Conservation (phyloP, 2,113 vertebrate species). For the Ictidomys tridecemlineatus region DNA sequence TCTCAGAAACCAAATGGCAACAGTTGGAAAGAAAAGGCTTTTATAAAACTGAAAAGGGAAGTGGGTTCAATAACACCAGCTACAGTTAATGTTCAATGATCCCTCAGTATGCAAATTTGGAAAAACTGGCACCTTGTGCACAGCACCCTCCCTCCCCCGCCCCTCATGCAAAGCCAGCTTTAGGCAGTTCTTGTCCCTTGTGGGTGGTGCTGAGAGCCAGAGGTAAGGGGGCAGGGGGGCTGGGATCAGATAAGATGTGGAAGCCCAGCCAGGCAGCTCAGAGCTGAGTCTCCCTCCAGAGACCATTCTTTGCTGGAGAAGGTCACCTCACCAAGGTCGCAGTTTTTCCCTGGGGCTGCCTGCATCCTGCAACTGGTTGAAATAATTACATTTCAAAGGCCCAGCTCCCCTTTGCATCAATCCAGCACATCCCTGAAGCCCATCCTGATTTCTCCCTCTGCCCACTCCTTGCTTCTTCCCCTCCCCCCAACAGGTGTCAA, state of each 20-base stretch:
- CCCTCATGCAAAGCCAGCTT: rapidly evolving
- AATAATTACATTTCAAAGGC: neutral
- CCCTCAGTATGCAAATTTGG: neutral
- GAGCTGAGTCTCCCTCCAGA: neutral
- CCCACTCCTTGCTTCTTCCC: neutral
- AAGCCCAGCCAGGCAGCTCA: neutral
- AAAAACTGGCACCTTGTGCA: neutral
- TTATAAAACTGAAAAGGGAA: slow-evolving; percentile 47
- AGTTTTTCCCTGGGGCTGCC: neutral
- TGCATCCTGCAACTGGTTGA: neutral
- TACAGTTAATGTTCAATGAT: neutral
- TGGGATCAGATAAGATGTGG: neutral
- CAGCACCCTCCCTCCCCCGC: rapidly evolving
- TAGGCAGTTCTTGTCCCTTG: neutral
- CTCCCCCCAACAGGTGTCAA: neutral
- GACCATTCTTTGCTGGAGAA: neutral
- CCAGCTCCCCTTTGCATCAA: neutral
- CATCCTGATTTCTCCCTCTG: neutral
- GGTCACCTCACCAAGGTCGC: neutral
- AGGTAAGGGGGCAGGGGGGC: neutral
- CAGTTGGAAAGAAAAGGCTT: slow-evolving; percentile 48
- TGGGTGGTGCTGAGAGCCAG: no score
- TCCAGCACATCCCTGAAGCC: neutral
- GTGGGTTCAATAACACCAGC: neutral
- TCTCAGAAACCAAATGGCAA: slow-evolving; percentile 60